These are phyloP conservation scores for Holacanthus passer DNA, from an alignment of 2,113 vertebrate species.

Conservation along the genomic window DNA sequence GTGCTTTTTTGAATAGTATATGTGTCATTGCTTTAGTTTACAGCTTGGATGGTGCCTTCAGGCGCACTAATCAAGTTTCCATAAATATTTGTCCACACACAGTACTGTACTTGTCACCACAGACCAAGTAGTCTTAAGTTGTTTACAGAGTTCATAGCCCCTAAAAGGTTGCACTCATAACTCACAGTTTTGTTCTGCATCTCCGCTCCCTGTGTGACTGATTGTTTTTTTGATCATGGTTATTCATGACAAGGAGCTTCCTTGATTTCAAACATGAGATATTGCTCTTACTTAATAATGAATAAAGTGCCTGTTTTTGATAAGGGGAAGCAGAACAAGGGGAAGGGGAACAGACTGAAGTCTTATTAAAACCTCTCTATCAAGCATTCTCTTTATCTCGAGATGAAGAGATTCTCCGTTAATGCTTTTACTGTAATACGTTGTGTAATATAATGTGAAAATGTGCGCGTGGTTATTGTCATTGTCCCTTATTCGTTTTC, in stretches of 20 bases:
- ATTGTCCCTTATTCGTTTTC: conserved; percentile 51
- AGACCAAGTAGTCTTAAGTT: background rate
- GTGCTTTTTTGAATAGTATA: background rate
- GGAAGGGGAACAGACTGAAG: too few relatives aligned
- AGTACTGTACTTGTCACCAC: background rate
- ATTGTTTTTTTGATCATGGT: conserved; percentile 25
- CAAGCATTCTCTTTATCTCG: conserved; percentile 23
- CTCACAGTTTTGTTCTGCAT: background rate
- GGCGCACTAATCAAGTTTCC: background rate
- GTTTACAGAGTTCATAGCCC: conserved; percentile 2
- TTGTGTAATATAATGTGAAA: conserved; percentile 28
- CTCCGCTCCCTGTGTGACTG: conserved; percentile 4
- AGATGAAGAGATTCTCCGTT: conserved; percentile 42
- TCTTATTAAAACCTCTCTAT: conserved; percentile 36
- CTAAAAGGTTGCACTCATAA: background rate
- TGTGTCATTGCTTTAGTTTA: conserved; percentile 11
- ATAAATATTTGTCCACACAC: conserved; percentile 30
- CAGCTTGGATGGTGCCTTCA: background rate
- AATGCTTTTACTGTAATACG: background rate
- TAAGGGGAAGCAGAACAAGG: too few relatives aligned
- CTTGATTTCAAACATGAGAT: conserved; percentile 33
- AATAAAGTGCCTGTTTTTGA: conserved; percentile 63
- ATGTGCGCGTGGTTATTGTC: conserved; percentile 36
- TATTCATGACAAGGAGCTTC: conserved; percentile 17
- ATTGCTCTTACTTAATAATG: conserved; percentile 36